Conservation (phyloP, 2,888 invertebrate genomes). For the Heliconius cydno region DNA sequence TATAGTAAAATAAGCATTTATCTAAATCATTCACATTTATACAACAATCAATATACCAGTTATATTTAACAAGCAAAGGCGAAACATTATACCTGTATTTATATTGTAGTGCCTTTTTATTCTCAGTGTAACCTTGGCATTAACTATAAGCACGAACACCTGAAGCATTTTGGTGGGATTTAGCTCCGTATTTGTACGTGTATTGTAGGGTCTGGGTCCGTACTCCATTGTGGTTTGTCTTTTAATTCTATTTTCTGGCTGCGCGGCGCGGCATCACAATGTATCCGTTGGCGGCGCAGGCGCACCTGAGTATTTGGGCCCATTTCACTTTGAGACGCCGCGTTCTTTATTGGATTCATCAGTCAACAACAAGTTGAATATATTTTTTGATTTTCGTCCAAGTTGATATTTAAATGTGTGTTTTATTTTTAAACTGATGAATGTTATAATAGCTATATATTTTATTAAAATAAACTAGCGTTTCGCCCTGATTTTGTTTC, state of each 20-base stretch:
- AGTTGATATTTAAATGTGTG: slow-evolving; percentile 30
- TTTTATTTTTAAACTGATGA: slow-evolving; percentile 1
- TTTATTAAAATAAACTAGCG: background rate
- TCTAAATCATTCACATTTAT: slow-evolving; percentile 3
- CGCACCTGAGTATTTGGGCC: slow-evolving; percentile 78
- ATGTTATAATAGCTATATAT: background rate
- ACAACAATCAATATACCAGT: slow-evolving; percentile 18
- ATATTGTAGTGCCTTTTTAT: slow-evolving; percentile 30
- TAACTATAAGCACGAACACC: slow-evolving; percentile 54
- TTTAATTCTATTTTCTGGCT: slow-evolving; percentile 74
- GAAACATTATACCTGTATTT: slow-evolving; percentile 23
- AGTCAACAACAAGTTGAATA: slow-evolving; percentile 52
- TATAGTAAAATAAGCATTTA: background rate
- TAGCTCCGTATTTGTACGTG: slow-evolving; percentile 70
- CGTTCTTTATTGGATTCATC: slow-evolving; percentile 59
- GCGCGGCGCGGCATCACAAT: slow-evolving; percentile 64
- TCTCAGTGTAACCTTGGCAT: slow-evolving; percentile 45
- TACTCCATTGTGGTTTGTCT: slow-evolving; percentile 65
- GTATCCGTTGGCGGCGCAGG: slow-evolving; percentile 59
- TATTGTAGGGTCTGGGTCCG: slow-evolving; percentile 67
- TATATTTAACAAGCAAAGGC: slow-evolving; percentile 41
- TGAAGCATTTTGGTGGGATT: slow-evolving; percentile 56
- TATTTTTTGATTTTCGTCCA: slow-evolving; percentile 47
- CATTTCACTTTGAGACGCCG: slow-evolving; percentile 70
- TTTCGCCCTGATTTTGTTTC: background rate